phyloP scores from a whole-genome alignment of 2,888 invertebrate species.

The Clivina fossor region DNA sequence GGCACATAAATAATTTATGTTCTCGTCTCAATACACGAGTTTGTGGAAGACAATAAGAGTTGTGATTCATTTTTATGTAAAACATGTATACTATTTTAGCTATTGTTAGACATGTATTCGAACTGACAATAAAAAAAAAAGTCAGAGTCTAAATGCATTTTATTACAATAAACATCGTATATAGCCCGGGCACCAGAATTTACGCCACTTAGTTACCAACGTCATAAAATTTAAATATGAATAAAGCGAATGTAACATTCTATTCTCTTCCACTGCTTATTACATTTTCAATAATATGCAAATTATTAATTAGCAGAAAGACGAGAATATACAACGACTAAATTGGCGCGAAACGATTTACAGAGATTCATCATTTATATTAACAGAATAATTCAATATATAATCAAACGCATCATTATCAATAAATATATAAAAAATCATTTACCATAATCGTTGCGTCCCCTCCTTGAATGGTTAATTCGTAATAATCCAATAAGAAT shows the following conservation, averaged over 20 bases:
- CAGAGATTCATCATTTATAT: too few species aligned
- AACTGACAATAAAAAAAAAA: slow-evolving; percentile 8
- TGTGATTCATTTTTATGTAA: too few species aligned
- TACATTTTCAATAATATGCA: slow-evolving; percentile 28
- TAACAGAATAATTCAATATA: too few species aligned
- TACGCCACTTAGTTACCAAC: slow-evolving; percentile 23
- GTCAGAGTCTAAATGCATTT: slow-evolving; percentile 26
- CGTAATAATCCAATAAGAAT: too few species aligned
- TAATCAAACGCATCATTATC: too few species aligned
- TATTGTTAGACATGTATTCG: slow-evolving; percentile 11
- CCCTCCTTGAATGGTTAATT: too few species aligned
- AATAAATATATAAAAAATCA: too few species aligned
- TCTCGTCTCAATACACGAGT: too few species aligned
- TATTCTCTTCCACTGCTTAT: slow-evolving; percentile 19
- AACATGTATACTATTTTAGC: not conserved
- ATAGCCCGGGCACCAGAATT: slow-evolving; percentile 22
- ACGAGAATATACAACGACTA: slow-evolving; percentile 5
- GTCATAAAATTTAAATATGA: slow-evolving; percentile 28
- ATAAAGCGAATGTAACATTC: slow-evolving; percentile 22
- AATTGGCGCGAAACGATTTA: too few species aligned
- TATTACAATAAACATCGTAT: slow-evolving; percentile 21
- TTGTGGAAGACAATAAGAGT: too few species aligned
- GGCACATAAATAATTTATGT: too few species aligned
- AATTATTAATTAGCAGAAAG: slow-evolving; percentile 17
- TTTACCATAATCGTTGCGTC: too few species aligned